A percentile compares a stretch with the other conserved stretches of the same genome.
These are phyloP conservation scores for Lepidotrigona ventralis DNA, from an alignment of 1,140 invertebrate species.

Conservation along the genomic window DNA sequence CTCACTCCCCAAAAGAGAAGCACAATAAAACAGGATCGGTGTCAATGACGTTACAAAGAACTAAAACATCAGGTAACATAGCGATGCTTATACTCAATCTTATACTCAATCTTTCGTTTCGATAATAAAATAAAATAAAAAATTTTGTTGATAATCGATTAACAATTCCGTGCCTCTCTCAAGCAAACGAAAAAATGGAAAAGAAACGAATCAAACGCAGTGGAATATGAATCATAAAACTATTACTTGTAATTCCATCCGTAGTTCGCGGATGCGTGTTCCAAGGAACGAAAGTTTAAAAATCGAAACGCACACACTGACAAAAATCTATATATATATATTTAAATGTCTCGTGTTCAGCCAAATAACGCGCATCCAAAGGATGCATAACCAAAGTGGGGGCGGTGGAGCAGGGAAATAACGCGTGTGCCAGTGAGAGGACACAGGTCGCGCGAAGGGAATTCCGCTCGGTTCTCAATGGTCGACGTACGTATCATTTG, in stretches of 20 bases:
- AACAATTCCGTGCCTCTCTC: not conserved
- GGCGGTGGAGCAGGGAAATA: not conserved
- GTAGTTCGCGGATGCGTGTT: too few species aligned
- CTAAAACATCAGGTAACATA: not conserved
- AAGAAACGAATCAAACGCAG: not conserved
- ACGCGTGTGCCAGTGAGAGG: not conserved
- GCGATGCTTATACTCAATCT: too few species aligned
- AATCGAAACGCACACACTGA: not conserved
- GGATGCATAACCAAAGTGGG: too few species aligned
- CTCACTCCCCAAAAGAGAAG: not conserved
- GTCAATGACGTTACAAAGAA: too few species aligned
- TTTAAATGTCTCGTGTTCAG: too few species aligned
- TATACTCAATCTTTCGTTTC: not conserved
- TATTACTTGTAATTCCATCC: not conserved
- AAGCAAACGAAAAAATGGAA: not conserved
- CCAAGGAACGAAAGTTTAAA: not conserved
- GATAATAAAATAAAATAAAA: not conserved
- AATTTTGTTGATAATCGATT: not conserved
- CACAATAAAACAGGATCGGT: not conserved
- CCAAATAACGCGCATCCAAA: too few species aligned
- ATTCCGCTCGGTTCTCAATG: constrained; percentile 23
- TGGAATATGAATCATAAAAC: not conserved
- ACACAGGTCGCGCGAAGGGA: not conserved
- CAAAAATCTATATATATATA: not conserved
- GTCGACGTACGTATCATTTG: constrained; percentile 30